Percentiles rank a stretch among this genome's conserved stretches.
Evolutionary conservation across 2,797 vertebrate genomes (phyloP).

Genomic region (Hyperoplus immaculatus): DNA sequence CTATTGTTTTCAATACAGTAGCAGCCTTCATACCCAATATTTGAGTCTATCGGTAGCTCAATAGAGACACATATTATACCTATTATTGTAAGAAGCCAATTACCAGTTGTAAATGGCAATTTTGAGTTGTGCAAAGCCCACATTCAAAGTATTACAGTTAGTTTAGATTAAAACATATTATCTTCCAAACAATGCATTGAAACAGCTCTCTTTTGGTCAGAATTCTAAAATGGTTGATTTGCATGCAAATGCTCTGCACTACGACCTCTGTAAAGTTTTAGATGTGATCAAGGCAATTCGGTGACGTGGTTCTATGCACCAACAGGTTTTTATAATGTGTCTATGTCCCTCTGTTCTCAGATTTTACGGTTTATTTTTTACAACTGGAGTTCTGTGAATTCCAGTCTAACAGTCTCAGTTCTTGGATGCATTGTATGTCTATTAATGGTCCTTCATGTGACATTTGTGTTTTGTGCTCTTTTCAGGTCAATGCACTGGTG

Average conservation of each 20-base stretch:
- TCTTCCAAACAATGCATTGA: background rate
- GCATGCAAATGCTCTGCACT: background rate
- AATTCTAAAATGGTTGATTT: background rate
- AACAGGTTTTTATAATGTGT: background rate
- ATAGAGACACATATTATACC: background rate
- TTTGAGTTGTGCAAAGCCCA: background rate
- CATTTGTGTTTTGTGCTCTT: constrained; percentile 36
- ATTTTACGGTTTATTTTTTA: background rate
- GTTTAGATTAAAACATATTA: background rate
- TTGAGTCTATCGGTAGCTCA: background rate
- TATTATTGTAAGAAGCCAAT: background rate
- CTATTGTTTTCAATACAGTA: background rate
- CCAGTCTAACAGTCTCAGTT: background rate
- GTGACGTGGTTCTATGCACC: background rate
- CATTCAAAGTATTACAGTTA: background rate
- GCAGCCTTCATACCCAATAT: background rate
- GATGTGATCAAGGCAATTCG: background rate
- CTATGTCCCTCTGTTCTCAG: background rate
- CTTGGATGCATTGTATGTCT: background rate
- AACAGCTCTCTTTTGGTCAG: background rate
- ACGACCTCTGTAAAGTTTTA: background rate
- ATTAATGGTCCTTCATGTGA: constrained; percentile 12
- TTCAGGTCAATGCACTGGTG: constrained; percentile 94
- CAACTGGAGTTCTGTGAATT: background rate
- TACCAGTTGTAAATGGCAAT: background rate